Base-by-base conservation (phyloP, 2,888 invertebrate species). In the Agrenia bidenticulata region DNA sequence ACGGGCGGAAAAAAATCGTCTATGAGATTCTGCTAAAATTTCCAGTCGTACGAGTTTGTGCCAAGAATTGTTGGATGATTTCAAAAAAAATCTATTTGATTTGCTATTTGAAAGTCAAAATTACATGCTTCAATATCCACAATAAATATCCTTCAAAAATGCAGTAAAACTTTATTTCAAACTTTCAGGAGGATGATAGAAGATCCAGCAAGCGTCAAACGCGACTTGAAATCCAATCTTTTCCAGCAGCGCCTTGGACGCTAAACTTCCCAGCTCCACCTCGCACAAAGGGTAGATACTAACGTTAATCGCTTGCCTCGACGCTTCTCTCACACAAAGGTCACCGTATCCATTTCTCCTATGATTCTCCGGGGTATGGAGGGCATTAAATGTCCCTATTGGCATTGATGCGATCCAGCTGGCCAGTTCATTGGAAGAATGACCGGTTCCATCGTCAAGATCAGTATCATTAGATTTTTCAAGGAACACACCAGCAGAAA, bases 141-240 rank as follows among this genome's bases (percentile, higher is more conserved):
- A n/a, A n/a, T n/a, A n/a, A n/a, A n/a, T n/a, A n/a, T n/a, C n/a
- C n/a, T n/a, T n/a, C n/a, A n/a, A n/a, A n/a, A n/a, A n/a, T n/a
- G n/a, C n/a, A n/a, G n/a, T n/a, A n/a, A n/a, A n/a, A n/a, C n/a
- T n/a, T n/a, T n/a, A n/a, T n/a, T n/a, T n/a, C n/a, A n/a, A n/a
- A n/a, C n/a, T n/a, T n/a, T n/a, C n/a, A n/a, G n/a, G n/a, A n/a
- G n/a, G n/a, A n/a, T 32, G 4, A 11, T 32, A 32, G 11, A 32
- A 54, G n/a, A 69, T 23, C 69, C 69, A 69, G n/a, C 51, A 54
- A 2, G 63, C 58, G 5, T 63, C 57, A 61, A 63, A 63, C 1
- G 63, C 58, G 37, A 39, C 39, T 11, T n/a, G 1, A 24, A 61
- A 67, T 13, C 64, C 61, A 9, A 64, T 15, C 51, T 64, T 64